Conservation (phyloP, 2,888 invertebrate genomes). For the Cylindroiulus punctatus region DNA sequence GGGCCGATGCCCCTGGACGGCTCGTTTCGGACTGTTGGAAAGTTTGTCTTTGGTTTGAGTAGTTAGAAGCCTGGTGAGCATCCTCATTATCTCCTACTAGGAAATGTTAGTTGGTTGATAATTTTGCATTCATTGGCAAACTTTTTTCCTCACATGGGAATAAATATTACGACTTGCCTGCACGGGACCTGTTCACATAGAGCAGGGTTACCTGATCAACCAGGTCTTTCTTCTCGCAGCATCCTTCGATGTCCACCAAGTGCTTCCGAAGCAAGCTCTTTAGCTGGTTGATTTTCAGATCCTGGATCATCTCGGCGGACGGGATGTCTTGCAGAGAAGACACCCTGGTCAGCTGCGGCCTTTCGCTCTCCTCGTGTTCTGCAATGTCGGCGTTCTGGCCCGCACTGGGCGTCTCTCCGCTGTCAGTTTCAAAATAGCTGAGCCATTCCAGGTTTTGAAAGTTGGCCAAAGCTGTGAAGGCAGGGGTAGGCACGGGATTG, state of each 20-base stretch:
- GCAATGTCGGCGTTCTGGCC: not conserved
- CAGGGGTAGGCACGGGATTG: not conserved
- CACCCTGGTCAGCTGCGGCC: not conserved
- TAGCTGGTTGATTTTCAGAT: constrained; percentile 72
- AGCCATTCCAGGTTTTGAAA: not conserved
- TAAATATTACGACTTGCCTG: not conserved
- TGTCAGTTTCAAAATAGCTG: not conserved
- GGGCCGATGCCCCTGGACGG: not conserved
- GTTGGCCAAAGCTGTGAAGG: not conserved
- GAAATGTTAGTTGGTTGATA: not conserved
- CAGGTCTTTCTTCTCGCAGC: constrained; percentile 86
- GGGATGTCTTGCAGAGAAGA: not conserved
- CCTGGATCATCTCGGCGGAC: not conserved
- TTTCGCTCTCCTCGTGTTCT: not conserved
- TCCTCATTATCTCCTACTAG: not conserved
- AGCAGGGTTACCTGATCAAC: constrained; percentile 78
- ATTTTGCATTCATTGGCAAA: no score
- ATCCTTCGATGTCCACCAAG: constrained; percentile 88
- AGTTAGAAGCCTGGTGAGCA: not conserved
- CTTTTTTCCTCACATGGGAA: not conserved
- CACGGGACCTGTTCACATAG: constrained; percentile 67
- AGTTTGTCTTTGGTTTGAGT: constrained; percentile 29
- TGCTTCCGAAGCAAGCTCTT: constrained; percentile 83
- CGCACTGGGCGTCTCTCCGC: not conserved
- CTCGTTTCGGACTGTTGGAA: not conserved